Conservation (phyloP, 2,113 vertebrate species). For the Silurus asotus region DNA sequence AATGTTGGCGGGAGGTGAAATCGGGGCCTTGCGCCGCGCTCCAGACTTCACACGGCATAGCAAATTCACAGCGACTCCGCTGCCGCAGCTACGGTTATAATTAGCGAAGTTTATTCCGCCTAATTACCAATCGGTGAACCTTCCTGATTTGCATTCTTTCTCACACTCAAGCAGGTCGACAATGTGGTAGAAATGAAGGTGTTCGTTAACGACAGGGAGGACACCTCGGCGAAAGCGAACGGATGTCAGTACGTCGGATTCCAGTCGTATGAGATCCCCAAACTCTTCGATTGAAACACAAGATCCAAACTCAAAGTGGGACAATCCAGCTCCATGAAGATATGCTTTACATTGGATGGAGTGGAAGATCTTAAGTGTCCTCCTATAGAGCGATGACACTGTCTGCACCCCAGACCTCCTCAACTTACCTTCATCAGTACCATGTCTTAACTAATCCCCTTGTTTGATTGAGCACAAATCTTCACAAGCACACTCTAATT, state of each 20-base stretch:
- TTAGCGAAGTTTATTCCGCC: constrained; percentile 75
- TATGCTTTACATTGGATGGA: no score
- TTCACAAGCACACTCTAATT: no score
- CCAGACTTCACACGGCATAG: constrained; percentile 69
- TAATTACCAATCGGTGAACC: constrained; percentile 65
- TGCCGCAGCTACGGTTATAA: constrained; percentile 58
- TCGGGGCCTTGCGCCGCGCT: constrained; percentile 48
- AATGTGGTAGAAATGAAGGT: not conserved
- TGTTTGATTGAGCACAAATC: no score
- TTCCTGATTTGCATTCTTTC: constrained; percentile 2
- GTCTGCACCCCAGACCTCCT: no score
- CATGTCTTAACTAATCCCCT: no score
- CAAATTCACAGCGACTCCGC: constrained; percentile 70
- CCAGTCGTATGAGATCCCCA: no score
- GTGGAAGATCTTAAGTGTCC: no score
- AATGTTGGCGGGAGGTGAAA: constrained; percentile 59
- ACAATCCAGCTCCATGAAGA: no score
- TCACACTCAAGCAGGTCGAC: constrained; percentile 1
- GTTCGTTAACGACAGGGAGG: constrained; percentile 17
- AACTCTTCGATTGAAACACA: no score
- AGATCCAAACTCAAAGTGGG: no score
- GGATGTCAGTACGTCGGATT: not conserved
- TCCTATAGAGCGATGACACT: no score
- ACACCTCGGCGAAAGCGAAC: not conserved
- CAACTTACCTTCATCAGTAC: no score